Evolutionary conservation across 2,113 vertebrate genomes (phyloP), one percentile per base, ranked within the genome.

Genomic region (Poecile atricapillus): DNA sequence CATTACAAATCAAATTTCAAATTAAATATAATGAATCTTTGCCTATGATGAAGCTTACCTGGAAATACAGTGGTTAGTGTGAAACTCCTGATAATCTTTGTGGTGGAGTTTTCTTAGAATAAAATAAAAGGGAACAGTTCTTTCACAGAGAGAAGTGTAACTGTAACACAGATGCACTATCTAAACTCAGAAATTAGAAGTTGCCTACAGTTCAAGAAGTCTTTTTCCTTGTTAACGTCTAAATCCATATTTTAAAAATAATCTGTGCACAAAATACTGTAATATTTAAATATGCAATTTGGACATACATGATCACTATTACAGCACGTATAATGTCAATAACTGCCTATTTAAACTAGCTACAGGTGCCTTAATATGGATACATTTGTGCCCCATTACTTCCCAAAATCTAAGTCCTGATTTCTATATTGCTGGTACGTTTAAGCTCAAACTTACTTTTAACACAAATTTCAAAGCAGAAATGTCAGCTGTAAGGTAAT

Each of bases 391-490:
- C 27, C 39, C 11, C n/a, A 7, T 63, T 85, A 80, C 20, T 39
- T 85, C 47, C 31, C 33, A 70, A 68, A 91, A 80, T 67, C 35
- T 77, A 50, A 37, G 52, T 55, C 49, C n/a, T 83, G 9, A 19
- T 87, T 77, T 83, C 67, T 86, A 2, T 55, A 33, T 56, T 78
- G 47, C 63, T 80, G 71, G 14, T 83, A 59, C 24, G 33, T 56
- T 75, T 49, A 80, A 94, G 23, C 23, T 93, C 44, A 77, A 33
- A 71, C 44, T 63, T 73, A 67, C 2, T 82, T 74, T 88, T 83
- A 76, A 63, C 88, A 43, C 24, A 41, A 89, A 41, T 68, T 91
- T 87, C 67, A 93, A 90, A 88, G 62, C 93, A 93, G 88, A 97
- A 94, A 81, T 91, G 37, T 84, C 87, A 55, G n/a, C 89, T 91